Percentiles rank a stretch among this genome's conserved stretches.
Conservation (phyloP, 2,113 vertebrate genomes). For the Vulpes vulpes region DNA sequence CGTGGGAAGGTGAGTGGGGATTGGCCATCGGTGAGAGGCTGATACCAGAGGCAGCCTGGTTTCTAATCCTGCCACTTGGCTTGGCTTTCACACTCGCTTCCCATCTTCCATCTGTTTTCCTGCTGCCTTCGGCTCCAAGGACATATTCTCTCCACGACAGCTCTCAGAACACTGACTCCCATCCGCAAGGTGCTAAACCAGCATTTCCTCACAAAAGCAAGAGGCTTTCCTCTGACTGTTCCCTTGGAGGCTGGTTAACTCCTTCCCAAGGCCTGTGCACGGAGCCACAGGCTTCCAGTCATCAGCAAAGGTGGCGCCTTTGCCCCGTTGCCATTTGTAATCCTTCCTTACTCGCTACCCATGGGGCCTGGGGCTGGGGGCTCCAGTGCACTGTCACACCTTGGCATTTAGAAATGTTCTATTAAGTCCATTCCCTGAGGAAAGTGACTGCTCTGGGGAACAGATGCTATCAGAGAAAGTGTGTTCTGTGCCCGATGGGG, state of each 20-base stretch:
- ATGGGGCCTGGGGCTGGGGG: neutral
- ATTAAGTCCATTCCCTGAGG: neutral
- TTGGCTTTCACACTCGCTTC: neutral
- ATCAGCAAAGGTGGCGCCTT: neutral
- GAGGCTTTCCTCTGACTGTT: neutral
- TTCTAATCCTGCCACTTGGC: neutral
- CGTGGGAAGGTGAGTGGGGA: neutral
- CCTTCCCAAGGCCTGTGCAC: neutral
- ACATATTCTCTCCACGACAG: neutral
- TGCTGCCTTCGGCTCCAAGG: neutral
- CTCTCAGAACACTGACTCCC: neutral
- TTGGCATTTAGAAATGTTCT: neutral
- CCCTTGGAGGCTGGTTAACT: neutral
- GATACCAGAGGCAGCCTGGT: neutral
- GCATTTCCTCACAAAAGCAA: neutral
- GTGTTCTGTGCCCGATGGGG: neutral
- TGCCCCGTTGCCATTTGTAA: neutral
- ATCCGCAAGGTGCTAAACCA: neutral
- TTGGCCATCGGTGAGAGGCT: neutral
- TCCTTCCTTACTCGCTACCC: neutral
- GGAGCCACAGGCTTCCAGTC: neutral
- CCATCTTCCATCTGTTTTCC: neutral
- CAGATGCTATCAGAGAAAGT: constrained; percentile 27
- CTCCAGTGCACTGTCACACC: neutral
- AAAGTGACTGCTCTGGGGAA: neutral